Evolutionary conservation across 2,797 vertebrate genomes (phyloP).

Genomic region (Epinephelus malabaricus): DNA sequence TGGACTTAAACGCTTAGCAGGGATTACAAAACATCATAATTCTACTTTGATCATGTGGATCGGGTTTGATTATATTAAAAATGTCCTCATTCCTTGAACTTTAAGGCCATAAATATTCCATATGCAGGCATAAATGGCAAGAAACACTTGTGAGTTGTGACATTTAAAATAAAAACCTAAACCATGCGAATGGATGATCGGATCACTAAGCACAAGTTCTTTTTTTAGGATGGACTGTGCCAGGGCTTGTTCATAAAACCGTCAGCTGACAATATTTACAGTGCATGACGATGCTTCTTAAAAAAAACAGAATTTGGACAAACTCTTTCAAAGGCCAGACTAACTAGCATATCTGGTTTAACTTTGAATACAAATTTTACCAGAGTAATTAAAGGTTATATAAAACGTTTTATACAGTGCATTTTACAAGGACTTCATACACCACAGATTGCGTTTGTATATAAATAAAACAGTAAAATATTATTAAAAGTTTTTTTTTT

Average conservation of each 20-base stretch:
- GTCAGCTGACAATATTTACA: conserved; percentile 56
- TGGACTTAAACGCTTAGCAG: conserved; percentile 1
- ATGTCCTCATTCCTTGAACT: conserved; percentile 21
- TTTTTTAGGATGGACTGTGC: conserved; percentile 4
- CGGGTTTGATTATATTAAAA: conserved; percentile 21
- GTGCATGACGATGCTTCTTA: conserved; percentile 19
- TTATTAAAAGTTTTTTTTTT: conserved; percentile 43
- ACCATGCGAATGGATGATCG: conserved; percentile 36
- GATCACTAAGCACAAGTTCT: conserved; percentile 27
- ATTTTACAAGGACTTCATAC: conserved; percentile 73
- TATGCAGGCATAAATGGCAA: conserved; percentile 32
- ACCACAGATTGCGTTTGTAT: conserved; percentile 50
- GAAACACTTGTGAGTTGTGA: conserved; percentile 35
- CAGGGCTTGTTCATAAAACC: conserved; percentile 39
- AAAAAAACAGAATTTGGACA: conserved; percentile 29
- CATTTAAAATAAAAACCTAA: conserved; percentile 37
- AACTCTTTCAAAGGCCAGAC: conserved; percentile 24
- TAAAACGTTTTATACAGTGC: conserved; percentile 67
- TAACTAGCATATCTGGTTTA: conserved; percentile 12
- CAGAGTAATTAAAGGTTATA: conserved; percentile 47
- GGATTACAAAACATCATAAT: conserved; percentile 23
- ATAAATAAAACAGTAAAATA: conserved; percentile 69
- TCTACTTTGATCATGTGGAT: not conserved
- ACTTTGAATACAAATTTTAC: conserved; percentile 48
- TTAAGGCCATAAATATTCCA: conserved; percentile 54